These are phyloP conservation scores for Epizoanthus illoricatus DNA, from an alignment of 92 coral and sea anemone species.

Conservation along the genomic window DNA sequence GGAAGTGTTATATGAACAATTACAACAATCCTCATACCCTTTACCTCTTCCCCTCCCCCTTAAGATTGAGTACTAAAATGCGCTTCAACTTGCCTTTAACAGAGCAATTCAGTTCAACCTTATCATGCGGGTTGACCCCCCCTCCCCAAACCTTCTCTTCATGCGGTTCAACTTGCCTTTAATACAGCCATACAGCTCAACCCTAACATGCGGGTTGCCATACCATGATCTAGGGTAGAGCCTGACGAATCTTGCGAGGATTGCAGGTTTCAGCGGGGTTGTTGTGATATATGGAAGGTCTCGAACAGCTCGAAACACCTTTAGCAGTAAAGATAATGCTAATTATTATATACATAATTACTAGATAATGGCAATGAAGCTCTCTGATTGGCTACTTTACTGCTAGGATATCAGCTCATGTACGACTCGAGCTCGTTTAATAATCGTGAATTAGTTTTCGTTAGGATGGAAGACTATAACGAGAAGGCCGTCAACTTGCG, in stretches of 20 bases:
- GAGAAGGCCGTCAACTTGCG: not conserved
- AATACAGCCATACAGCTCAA: not conserved
- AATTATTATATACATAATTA: too few species aligned
- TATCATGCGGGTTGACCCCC: not conserved
- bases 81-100: not conserved
- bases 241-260: not conserved
- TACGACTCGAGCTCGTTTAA: too few species aligned
- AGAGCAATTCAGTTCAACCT: not conserved
- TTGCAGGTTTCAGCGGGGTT: not conserved
- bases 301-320: not conserved
- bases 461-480: not conserved
- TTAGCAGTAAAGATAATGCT: not conserved
- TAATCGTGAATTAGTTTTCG: too few species aligned
- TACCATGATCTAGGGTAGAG: not conserved
- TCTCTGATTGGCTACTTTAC: too few species aligned
- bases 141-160: not conserved
- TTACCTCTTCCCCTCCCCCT: too few species aligned
- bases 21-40: too few species aligned
- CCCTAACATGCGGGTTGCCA: not conserved
- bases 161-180: not conserved
- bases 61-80: not conserved
- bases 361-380: too few species aligned
- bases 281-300: not conserved
- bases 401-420: too few species aligned
- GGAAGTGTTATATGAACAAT: too few species aligned